These are phyloP conservation scores for Drosophila albomicans DNA, from an alignment of 1,140 invertebrate genomes.

Conservation along the genomic window DNA sequence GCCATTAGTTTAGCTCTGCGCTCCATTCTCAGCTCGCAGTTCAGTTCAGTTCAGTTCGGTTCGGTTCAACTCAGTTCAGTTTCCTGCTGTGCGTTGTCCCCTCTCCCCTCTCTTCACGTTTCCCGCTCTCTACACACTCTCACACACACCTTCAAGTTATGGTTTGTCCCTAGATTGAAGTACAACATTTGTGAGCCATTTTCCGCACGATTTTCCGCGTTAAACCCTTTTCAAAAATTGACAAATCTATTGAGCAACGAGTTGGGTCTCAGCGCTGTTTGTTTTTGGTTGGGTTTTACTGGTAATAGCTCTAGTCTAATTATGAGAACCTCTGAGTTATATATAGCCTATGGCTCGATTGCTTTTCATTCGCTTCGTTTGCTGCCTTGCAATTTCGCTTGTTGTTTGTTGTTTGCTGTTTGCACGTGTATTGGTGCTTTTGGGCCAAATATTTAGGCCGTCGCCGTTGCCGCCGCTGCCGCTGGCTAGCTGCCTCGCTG, in stretches of 20 bases:
- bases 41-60: constrained; percentile 18
- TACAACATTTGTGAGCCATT: constrained; percentile 45
- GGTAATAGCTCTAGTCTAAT: constrained; percentile 34
- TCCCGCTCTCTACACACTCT: neutral
- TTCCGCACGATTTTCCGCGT: constrained; percentile 69
- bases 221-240: constrained; percentile 53
- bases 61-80: constrained; percentile 18
- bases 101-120: too few species aligned
- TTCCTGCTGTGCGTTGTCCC: constrained; percentile 56
- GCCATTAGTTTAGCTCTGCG: constrained; percentile 71
- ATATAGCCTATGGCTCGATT: constrained; percentile 21
- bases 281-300: neutral
- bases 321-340: constrained; percentile 42
- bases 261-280: constrained; percentile 1
- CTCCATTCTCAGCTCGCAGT: constrained; percentile 52
- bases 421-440: constrained; percentile 28
- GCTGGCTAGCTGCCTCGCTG: neutral
- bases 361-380: constrained; percentile 23
- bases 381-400: constrained; percentile 32
- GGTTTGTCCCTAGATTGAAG: neutral
- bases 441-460: constrained; percentile 64
- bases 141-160: constrained; percentile 30
- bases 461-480: neutral
- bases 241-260: constrained; percentile 39
- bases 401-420: constrained; percentile 7